Evolutionary conservation across 2,113 vertebrate genomes (phyloP).

Genomic region (Benitochromis conjunctus): DNA sequence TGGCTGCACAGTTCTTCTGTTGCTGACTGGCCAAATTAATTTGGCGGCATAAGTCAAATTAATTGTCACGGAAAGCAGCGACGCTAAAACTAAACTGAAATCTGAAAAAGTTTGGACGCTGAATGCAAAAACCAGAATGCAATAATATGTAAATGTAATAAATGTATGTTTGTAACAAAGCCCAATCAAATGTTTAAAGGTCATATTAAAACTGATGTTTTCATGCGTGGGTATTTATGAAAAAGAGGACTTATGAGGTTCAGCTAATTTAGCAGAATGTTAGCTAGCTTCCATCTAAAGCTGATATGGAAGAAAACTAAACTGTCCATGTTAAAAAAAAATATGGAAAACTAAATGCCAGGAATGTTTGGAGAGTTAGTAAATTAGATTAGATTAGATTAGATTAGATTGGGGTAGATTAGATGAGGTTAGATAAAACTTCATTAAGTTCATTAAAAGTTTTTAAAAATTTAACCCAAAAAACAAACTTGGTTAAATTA

Average conservation of each 20-base stretch:
- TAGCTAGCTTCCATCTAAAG: neutral
- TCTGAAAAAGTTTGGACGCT: fast-evolving
- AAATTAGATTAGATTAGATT: too few species aligned
- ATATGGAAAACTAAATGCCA: neutral
- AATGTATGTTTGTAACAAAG: neutral
- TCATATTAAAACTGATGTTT: neutral
- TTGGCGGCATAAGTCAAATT: neutral
- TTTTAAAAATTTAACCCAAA: too few species aligned
- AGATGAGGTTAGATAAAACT: too few species aligned
- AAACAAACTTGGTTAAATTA: neutral
- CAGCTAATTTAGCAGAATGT: neutral
- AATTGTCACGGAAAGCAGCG: fast-evolving
- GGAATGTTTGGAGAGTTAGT: neutral
- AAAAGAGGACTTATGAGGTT: neutral
- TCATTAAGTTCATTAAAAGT: too few species aligned
- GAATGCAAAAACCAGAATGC: neutral
- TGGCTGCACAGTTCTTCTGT: neutral
- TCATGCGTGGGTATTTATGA: neutral
- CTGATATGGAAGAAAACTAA: neutral
- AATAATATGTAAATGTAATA: neutral
- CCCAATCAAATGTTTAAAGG: neutral
- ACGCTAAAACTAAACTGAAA: neutral
- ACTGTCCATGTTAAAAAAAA: neutral
- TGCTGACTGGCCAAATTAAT: neutral
- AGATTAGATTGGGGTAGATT: too few species aligned